Evolutionary conservation across 2,888 invertebrate species (phyloP).

Genomic region (Cosmia pyralina): DNA sequence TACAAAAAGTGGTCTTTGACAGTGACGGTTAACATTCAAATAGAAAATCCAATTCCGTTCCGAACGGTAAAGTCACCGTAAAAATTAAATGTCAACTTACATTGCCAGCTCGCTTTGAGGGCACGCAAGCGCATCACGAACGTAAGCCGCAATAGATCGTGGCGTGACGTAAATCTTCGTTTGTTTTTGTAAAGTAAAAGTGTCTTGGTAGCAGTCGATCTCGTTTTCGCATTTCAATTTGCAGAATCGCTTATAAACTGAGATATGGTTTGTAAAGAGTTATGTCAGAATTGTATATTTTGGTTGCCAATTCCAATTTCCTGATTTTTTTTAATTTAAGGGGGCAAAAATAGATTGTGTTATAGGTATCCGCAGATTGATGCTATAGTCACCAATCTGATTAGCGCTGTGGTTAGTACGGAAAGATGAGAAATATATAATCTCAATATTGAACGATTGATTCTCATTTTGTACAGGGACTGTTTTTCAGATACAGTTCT

Average conservation of each 20-base stretch:
- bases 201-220: conserved; percentile 30
- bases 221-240: conserved; percentile 35
- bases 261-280: conserved; percentile 26
- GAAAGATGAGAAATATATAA: background rate
- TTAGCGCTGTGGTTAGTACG: background rate
- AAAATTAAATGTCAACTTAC: conserved; percentile 56
- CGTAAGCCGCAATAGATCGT: conserved; percentile 49
- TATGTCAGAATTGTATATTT: conserved; percentile 4
- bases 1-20: conserved; percentile 27
- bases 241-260: conserved; percentile 26
- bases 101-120: conserved; percentile 45
- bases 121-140: conserved; percentile 38
- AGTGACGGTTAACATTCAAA: conserved; percentile 38
- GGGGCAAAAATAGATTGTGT: background rate
- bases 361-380: background rate
- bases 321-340: background rate
- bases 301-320: background rate
- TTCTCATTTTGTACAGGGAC: background rate
- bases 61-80: conserved; percentile 22
- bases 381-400: background rate
- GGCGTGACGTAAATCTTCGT: conserved; percentile 31
- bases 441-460: background rate
- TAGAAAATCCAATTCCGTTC: conserved; percentile 55
- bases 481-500: background rate
- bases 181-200: conserved; percentile 23